A percentile compares a stretch with the other conserved stretches of the same genome.
Conservation (phyloP, 2,797 vertebrate species). For the Cynodonichthys magdalenae region DNA sequence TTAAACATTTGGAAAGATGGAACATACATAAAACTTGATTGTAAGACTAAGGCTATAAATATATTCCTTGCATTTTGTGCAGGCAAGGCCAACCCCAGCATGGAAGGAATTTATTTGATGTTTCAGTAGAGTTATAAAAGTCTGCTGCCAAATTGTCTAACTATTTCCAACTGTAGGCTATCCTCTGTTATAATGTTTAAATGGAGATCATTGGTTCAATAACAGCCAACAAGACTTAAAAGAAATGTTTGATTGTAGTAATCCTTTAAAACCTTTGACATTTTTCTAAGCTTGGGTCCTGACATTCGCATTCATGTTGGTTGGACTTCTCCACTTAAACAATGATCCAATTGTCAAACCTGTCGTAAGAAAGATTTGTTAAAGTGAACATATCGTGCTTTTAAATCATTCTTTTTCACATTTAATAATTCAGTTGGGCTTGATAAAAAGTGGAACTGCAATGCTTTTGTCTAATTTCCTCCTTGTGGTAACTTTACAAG, state of each 20-base stretch:
- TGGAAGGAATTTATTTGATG: slow-evolving; percentile 69
- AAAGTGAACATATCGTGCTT: background rate
- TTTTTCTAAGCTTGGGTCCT: background rate
- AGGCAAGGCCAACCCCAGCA: slow-evolving; percentile 58
- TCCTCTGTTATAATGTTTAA: slow-evolving; percentile 42
- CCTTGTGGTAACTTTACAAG: too few species aligned
- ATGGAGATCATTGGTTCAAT: slow-evolving; percentile 34
- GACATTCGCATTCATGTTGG: background rate
- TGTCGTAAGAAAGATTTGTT: background rate
- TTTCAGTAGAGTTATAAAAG: slow-evolving; percentile 68
- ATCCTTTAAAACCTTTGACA: slow-evolving; percentile 12
- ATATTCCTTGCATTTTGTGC: slow-evolving; percentile 75
- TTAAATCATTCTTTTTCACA: too few species aligned
- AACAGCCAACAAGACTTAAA: slow-evolving; percentile 23
- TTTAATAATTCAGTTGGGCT: too few species aligned
- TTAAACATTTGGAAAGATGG: slow-evolving; percentile 71
- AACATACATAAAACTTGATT: slow-evolving; percentile 46
- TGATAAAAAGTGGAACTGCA: too few species aligned
- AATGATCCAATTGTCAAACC: background rate
- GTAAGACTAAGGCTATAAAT: slow-evolving; percentile 68
- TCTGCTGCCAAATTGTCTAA: slow-evolving; percentile 37
- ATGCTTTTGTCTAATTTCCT: too few species aligned
- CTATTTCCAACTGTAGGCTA: slow-evolving; percentile 36
- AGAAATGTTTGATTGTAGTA: slow-evolving; percentile 10
- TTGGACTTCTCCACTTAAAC: background rate